Evolutionary conservation across 2,888 invertebrate genomes (phyloP), one percentile per base, ranked within the genome.

Genomic region (Drosophila testacea): DNA sequence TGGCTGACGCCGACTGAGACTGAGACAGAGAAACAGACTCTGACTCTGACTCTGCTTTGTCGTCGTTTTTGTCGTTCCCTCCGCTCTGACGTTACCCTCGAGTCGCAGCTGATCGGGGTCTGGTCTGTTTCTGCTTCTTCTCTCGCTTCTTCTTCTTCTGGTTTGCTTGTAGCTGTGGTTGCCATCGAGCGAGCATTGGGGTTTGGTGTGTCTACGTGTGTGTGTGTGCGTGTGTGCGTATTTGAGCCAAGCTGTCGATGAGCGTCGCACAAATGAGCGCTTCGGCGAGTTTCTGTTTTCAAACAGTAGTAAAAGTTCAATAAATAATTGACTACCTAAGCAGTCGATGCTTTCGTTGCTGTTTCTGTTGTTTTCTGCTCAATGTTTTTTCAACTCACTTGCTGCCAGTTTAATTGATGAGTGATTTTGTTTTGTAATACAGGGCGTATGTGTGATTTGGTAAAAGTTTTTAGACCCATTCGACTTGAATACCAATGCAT

Each of bases 1-100:
- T 79, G 80, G 86, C 88, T 83, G 86, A 86, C 88, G 82, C 82
- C 82, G 87, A 88, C 87, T 87, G 79, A 75, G 88, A 82, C 80
- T 85, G 81, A 56, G 57, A 79, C 82, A 68, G 79, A 62, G 82
- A 81, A 71, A 77, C 79, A 48, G 82, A 76, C 72, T 68, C 64
- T 57, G 22, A 62, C 72, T 79, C 55, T 27, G 57, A 44, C 44
- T 61, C 50, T 57, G 65, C 63, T 6, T 41, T 34, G 71, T 36
- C 16, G 50, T 50, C 34, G 50, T 32, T 4, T 38, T 51, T 38
- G 38, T 39, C n/a, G 30, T 36, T 32, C 46, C 62, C 56, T 57
- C 69, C 57, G 44, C 50, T 72, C 73, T 55, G 22, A 6, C 66
- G 39, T 50, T 32, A 10, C 76, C 52, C 48, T 54, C 50, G 55